Base-by-base conservation (phyloP, 2,888 invertebrate species). In the Peribatodes rhomboidaria region DNA sequence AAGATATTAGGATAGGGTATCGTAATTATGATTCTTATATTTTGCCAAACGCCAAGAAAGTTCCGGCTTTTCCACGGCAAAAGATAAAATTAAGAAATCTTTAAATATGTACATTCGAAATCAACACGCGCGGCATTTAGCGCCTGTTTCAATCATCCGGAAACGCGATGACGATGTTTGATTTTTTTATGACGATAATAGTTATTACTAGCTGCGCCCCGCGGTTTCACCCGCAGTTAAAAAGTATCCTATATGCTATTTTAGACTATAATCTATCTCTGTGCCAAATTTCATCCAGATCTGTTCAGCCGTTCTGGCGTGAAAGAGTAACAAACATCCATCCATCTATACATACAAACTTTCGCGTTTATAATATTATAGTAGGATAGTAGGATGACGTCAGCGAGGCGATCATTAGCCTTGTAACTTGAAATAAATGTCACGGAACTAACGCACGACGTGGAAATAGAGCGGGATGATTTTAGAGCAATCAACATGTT, bases 101-200 rank as follows among this genome's bases (percentile, higher is more conserved):
- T 10, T 16, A 42, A 18, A 11, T 20, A 22, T 42, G 37, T 27
- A 18, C 2, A 49, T 16, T 49, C n/a, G 0, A n/a, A 10, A 31
- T 16, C 9, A 31, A 31, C 49, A 20, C 35, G 18, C 35, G 35
- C 50, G 22, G 11, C 31, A 31, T 33, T 49, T 49, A 49, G 49
- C 49, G 2, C 50, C 20, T 18, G 13, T 50, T 50, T 37, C 35
- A 35, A 35, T n/a, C 10, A 50, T 37, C 8, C 50, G 50, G 50
- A 50, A 49, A 31, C 0, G 22, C n/a, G 31, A n/a, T 50, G 27
- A 35, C 35, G 14, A 35, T 27, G n/a, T 27, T 27, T 27, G 27
- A 14, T 27, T 46, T 27, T 46, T 46, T 22, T n/a, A n/a, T 27
- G 27, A 46, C 11, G 13, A 42, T 42, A 42, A 42, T 18, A 16